Base-by-base conservation (phyloP, 2,113 vertebrate genomes). In the Halcyon senegalensis region DNA sequence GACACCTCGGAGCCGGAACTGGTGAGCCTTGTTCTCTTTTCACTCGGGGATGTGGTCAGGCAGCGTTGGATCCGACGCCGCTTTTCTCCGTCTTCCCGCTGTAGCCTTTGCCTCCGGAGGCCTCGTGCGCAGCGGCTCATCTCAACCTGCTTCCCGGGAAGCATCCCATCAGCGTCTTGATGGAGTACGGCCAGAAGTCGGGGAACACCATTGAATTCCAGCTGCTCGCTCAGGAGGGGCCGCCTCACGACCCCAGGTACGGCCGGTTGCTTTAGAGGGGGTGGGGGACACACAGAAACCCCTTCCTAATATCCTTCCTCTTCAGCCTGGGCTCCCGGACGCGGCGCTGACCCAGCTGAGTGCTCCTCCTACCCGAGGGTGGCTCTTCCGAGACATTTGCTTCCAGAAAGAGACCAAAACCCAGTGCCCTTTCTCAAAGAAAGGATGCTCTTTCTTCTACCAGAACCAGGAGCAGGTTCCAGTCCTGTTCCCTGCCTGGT, bases 181-280 rank as follows among this genome's bases (percentile, higher is more conserved):
- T 99, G 97, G 99, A 99, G 88, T 99, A 99, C 51, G 98, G 99
- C 30, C 99, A 99, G 72, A 99, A 99, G 68, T 98, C 98, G 5
- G 99, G 99, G 35, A 98, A 98, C 76, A 86, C 98, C 8, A 97
- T 99, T 20, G 99, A 99, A 87, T 99, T 99, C 93, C 98, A 99
- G 77, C 98, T 99, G 89, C 98, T 99, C 0, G 98, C 99, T 46
- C 99, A 99, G 97, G 99, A 99, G 8, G 99, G 99, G 17, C 99
- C 99, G 1, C 98, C 99, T 11, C 99, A 99, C 7, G 99, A 99
- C 96, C 99, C 99, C 31, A 98, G 99, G 99, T 99, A 98, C 44
- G 14, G 1, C 31, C 16, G 21, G 16, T 58, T 84, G 27, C 58
- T 6, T 17, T 39, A 43, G 15, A 15, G 14, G 14, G 63, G 84